phyloP scores from a whole-genome alignment of 2,888 invertebrate genomes.

The Penaeus monodon region DNA sequence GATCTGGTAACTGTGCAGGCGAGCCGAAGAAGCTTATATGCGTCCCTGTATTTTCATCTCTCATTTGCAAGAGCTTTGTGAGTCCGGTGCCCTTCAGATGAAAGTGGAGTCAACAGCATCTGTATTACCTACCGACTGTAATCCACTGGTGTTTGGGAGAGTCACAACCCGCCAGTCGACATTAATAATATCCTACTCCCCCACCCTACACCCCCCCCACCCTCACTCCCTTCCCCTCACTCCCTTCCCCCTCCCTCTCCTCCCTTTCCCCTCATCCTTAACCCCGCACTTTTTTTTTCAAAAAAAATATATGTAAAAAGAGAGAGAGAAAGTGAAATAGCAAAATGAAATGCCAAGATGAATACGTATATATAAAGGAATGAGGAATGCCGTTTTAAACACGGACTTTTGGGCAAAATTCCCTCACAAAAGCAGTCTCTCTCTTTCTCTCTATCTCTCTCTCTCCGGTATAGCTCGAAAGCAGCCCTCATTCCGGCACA shows the following conservation, averaged over 20 bases:
- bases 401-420: no score
- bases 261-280: neutral
- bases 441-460: neutral
- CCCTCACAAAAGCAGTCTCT: no score
- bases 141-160: slow-evolving; percentile 13
- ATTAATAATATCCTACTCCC: neutral
- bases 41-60: slow-evolving; percentile 25
- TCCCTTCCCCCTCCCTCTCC: neutral
- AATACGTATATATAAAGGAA: no score
- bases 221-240: neutral
- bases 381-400: no score
- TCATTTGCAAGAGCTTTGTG: slow-evolving; percentile 36
- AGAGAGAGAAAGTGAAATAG: no score
- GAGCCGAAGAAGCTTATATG: slow-evolving; percentile 9
- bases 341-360: no score
- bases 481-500: no score
- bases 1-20: slow-evolving; percentile 24
- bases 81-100: slow-evolving; percentile 29
- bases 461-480: no score
- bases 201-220: neutral
- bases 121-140: slow-evolving; percentile 6
- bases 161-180: neutral
- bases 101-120: slow-evolving; percentile 29
- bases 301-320: no score
- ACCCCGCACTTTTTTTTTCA: no score